Conservation (phyloP, 1,140 invertebrate species). For the Scaptomyza montana region DNA sequence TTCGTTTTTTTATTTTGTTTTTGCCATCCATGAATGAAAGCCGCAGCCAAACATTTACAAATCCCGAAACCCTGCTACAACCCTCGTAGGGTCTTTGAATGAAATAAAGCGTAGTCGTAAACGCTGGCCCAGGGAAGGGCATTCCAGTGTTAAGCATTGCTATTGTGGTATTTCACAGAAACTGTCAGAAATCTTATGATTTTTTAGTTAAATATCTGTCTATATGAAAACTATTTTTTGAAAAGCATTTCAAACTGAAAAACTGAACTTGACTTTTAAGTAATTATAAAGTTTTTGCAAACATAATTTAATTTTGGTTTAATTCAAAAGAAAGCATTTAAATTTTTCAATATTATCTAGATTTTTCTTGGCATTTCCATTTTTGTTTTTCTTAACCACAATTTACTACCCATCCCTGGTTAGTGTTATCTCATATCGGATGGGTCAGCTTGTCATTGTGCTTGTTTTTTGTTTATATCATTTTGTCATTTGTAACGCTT, state of each 20-base stretch:
- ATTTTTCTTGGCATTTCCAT: background rate
- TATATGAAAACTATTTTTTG: too few species aligned
- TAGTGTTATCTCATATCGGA: constrained; percentile 36
- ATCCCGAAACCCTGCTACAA: background rate
- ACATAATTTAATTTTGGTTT: too few species aligned
- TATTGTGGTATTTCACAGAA: constrained; percentile 5
- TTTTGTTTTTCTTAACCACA: constrained; percentile 2
- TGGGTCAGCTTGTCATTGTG: constrained; percentile 24
- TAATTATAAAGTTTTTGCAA: too few species aligned
- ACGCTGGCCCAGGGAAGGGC: constrained; percentile 11
- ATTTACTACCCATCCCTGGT: constrained; percentile 10
- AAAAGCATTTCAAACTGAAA: too few species aligned
- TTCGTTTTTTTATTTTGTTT: background rate
- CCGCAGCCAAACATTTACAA: background rate
- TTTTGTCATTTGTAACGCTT: constrained; percentile 50
- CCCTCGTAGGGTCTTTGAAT: constrained; percentile 30
- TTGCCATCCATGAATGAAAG: constrained; percentile 57
- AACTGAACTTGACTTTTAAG: too few species aligned
- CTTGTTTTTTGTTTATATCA: constrained; percentile 34
- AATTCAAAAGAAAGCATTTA: too few species aligned
- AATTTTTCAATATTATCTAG: background rate
- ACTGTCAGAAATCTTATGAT: background rate
- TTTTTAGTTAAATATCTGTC: background rate
- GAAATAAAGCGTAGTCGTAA: constrained; percentile 48
- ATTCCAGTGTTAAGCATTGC: constrained; percentile 26